These are phyloP conservation scores for Pseudococcus longispinus DNA, from an alignment of 2,888 invertebrate species.

Conservation along the genomic window DNA sequence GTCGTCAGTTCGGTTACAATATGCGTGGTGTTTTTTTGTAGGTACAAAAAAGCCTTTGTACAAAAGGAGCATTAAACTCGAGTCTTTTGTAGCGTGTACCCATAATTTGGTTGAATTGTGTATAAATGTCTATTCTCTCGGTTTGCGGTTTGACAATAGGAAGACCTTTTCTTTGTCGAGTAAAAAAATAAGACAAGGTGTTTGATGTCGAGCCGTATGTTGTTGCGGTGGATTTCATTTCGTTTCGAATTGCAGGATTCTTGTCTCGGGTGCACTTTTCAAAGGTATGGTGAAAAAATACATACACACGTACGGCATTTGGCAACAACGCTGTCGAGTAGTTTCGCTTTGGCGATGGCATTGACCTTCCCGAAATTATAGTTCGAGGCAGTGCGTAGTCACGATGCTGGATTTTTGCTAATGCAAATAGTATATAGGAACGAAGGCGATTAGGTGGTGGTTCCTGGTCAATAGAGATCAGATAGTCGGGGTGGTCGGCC, in stretches of 20 bases:
- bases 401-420: background rate
- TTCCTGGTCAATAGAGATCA: background rate
- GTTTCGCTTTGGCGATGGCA: constrained; percentile 28
- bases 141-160: background rate
- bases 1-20: background rate
- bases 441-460: background rate
- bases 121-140: background rate
- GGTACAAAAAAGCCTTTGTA: background rate
- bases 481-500: background rate
- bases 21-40: background rate
- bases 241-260: background rate
- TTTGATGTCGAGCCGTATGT: background rate
- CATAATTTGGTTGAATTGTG: background rate
- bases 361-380: constrained; percentile 33
- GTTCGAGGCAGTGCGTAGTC: background rate
- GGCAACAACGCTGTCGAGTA: background rate
- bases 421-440: background rate
- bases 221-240: background rate
- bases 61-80: constrained; percentile 14
- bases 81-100: background rate
- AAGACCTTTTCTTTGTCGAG: background rate
- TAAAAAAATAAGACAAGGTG: background rate
- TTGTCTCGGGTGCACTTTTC: background rate
- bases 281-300: background rate
- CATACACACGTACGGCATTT: background rate